Base-by-base conservation (phyloP, 64 coral and sea anemone genomes). In the Anthopleura sola region DNA sequence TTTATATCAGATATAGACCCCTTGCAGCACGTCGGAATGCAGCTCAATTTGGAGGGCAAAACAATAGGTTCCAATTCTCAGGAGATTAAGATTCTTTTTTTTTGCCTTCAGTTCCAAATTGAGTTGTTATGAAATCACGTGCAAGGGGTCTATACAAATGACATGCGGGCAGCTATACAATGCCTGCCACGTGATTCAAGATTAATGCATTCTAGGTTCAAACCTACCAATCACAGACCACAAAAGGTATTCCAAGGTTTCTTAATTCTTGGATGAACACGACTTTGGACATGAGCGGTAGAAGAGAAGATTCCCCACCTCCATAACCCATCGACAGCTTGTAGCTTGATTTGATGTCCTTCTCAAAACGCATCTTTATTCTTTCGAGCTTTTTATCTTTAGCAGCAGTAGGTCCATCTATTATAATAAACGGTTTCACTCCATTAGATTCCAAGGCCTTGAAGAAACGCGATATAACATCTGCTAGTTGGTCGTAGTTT, bases 351-450 rank as follows among this genome's bases (percentile, higher is more conserved):
- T 87, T 26, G 51, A 95, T 86, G 1, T 32, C 84, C 14, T 91
- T 55, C 17, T 49, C 64, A 13, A 36, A 47, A 19, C 93, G 86
- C 54, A 12, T 16, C 29, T 91, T 77, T 36, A 88, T 75, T 11
- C 86, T 91, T 9, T 44, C 86, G n/a, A 95, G 39, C 48, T 95
- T 95, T 57, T 95, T 95, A 37, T 91, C 64, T 5, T 80, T 91
- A 9, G 83, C 82, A 48, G 88, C 86, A 21, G 83, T 49, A 18
- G 86, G 85, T 16, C 93, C 93, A 58, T 95, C 93, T n/a, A 95
- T 44, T 56, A 95, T 44, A 3, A 95, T 89, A 86, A 56, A 91
- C 0, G 89, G 51, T 12, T 95, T 76, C 3, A 95, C 82, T 6
- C 53, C 23, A 36, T 66, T 91, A 29, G 36, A 49, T 37, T 11